Base-by-base conservation (phyloP, 1,140 invertebrate genomes). In the Aphidius ervi region DNA sequence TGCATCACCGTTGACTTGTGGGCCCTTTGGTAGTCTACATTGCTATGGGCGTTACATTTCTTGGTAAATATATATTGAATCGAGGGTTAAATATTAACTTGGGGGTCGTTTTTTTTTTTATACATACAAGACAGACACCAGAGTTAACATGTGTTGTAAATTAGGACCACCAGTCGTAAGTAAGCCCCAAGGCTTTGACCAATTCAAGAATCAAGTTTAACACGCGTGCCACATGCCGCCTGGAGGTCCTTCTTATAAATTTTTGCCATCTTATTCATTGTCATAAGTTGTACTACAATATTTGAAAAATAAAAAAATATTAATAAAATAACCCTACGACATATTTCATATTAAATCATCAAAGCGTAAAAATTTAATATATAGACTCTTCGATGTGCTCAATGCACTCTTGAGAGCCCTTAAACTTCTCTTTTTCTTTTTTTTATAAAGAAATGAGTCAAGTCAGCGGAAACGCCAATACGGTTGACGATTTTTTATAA, bases 281-380 rank as follows among this genome's bases (percentile, higher is more conserved):
- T 31, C 23, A 31, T 31, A 31, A 31, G 23, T 31, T 31, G 2
- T 31, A 31, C 16, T 31, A 31, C 16, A 16, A 31, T 31, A 31
- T 31, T 31, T 31, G 2, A 31, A 2, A 31, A 31, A 31, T 16
- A 31, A 31, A 31, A 31, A 31, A 31, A 31, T 31, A 31, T 31
- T 3, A 31, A 31, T 23, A 2, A 23, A 23, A 23, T 31, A 47
- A 46, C 53, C 50, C 50, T 52, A 40, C 9, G 37, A 59, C 57
- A 39, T 58, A 64, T 65, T 56, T 66, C 67, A 65, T 67, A 67
- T 68, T 66, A 55, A 65, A 61, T 67, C 67, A 54, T 60, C 67
- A 46, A 65, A 64, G 63, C 67, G 64, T 64, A 67, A 68, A 70
- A 64, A 70, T 71, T 70, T 71, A 67, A 70, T 71, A 65, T 66